Base-by-base conservation (phyloP, 2,888 invertebrate genomes). In the Chamaedrilus cognettii region DNA sequence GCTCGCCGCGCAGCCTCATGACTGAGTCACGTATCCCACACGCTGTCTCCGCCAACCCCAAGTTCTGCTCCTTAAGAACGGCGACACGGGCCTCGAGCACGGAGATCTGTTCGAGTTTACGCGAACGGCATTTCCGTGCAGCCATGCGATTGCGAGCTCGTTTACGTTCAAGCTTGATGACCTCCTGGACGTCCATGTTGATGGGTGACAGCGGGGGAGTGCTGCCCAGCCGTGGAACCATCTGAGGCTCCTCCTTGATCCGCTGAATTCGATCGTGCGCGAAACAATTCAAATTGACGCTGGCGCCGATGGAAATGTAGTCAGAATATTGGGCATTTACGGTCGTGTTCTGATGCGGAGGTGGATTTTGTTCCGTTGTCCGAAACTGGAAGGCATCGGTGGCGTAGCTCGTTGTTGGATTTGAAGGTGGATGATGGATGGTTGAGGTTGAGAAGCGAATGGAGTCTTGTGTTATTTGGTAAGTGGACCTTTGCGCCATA, bases 21-120 rank as follows among this genome's bases (percentile, higher is more conserved):
- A 42, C 42, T 15, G 11, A 19, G 11, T 42, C 42, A 19, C 11
- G 19, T 42, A 42, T 15, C 11, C 42, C 19, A 15, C 11, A 42
- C 42, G 42, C 11, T 15, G 42, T 42, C 19, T 11, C 11, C 11
- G 42, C 42, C 70, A 97, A 87, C 79, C 96, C 94, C 72, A 85
- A 87, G 83, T 97, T 97, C 85, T 96, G 95, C 70, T 89, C 90
- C 85, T 96, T 96, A 65, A 97, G 86, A 67, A 89, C 83, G 83
- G 93, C 92, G 31, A 97, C 96, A 85, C 94, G 94, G 72, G 94
- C 94, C 84, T 99, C 98, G 70, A 99, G 87, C 80, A 93, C 91
- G 2, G 95, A 92, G 76, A 99, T 99, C 68, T 96, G 88, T 82
- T 99, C 98, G 67, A 99, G 87, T 85, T 99, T 99, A 75, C 97